Evolutionary conservation across 2,888 invertebrate species (phyloP).

Genomic region (Cantharis rufa): DNA sequence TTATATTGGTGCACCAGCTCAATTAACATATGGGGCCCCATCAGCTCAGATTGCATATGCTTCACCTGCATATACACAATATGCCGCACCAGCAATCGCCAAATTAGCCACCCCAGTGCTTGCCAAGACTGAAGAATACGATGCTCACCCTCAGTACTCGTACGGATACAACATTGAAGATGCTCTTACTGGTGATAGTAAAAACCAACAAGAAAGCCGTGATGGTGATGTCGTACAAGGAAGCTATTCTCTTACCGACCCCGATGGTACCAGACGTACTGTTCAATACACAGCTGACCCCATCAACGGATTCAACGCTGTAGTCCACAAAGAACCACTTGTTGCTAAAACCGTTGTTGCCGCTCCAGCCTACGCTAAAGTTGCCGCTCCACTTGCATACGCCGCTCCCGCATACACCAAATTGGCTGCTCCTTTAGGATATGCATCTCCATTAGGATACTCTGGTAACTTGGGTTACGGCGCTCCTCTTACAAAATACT

Average conservation of each 20-base stretch:
- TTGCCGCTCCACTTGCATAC: constrained; percentile 23
- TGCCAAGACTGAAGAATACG: constrained; percentile 51
- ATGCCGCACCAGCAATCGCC: constrained; percentile 33
- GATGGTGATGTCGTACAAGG: constrained; percentile 61
- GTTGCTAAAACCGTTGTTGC: constrained; percentile 55
- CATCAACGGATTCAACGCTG: constrained; percentile 66
- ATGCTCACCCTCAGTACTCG: constrained; percentile 62
- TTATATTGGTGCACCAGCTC: constrained; percentile 27
- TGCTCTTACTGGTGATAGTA: constrained; percentile 59
- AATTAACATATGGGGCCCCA: constrained; percentile 31
- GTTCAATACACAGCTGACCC: constrained; percentile 65
- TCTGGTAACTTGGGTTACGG: neutral
- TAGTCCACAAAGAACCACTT: constrained; percentile 65
- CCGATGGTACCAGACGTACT: constrained; percentile 60
- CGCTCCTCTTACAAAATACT: constrained; percentile 27
- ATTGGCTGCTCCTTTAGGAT: constrained; percentile 6
- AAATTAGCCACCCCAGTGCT: constrained; percentile 31
- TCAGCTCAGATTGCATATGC: constrained; percentile 13
- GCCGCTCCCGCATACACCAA: constrained; percentile 38
- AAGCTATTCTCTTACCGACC: constrained; percentile 59
- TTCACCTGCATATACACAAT: constrained; percentile 33
- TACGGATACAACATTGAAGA: constrained; percentile 63
- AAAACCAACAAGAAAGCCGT: constrained; percentile 59
- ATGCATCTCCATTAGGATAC: constrained; percentile 17
- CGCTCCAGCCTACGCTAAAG: constrained; percentile 45